Evolutionary conservation across 2,113 vertebrate genomes (phyloP).

Genomic region (Gymnorhina tibicen): DNA sequence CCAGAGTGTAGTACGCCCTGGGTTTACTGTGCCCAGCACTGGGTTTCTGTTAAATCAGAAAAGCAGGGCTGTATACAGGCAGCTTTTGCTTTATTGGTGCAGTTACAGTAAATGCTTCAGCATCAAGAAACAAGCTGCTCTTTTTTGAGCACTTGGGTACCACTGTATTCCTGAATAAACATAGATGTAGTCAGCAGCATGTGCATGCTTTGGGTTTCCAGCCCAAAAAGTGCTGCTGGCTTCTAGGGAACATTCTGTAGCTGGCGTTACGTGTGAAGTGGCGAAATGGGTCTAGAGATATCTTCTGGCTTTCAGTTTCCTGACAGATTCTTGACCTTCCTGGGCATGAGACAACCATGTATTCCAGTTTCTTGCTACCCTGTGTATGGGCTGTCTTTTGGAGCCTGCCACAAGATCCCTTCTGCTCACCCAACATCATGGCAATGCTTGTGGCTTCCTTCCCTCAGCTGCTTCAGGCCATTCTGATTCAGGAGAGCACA

Average conservation of each 20-base stretch:
- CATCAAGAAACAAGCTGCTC: neutral
- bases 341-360: fast-evolving
- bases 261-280: neutral
- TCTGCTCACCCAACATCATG: neutral
- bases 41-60: neutral
- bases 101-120: neutral
- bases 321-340: neutral
- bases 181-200: neutral
- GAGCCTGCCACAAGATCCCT: neutral
- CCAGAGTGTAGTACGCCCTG: neutral
- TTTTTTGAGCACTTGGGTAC: neutral
- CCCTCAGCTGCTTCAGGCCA: fast-evolving
- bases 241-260: neutral
- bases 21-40: neutral
- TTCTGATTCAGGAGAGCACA: neutral
- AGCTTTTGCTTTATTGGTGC: neutral
- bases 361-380: neutral
- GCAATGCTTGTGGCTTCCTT: neutral
- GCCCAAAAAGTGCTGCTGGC: neutral
- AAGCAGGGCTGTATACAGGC: neutral
- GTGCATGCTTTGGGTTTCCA: fast-evolving
- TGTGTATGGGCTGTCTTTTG: fast-evolving
- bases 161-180: neutral
- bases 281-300: neutral
- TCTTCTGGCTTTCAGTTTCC: neutral